These are phyloP conservation scores for Microcebus ravelobensis DNA, from an alignment of 2,113 vertebrate genomes.

Conservation along the genomic window DNA sequence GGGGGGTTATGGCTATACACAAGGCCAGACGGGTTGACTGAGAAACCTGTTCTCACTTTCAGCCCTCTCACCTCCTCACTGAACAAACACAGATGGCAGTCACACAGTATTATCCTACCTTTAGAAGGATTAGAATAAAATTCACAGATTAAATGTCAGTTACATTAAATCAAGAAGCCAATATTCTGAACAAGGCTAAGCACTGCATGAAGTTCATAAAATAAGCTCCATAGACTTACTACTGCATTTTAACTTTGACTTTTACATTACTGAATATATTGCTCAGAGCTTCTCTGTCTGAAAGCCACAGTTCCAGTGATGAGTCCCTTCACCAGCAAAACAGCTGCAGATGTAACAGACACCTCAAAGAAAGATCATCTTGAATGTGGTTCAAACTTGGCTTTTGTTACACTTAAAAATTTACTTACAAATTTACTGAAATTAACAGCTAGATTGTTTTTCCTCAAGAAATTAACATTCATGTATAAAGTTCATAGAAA, in stretches of 20 bases:
- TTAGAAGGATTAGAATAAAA: not conserved
- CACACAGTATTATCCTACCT: not conserved
- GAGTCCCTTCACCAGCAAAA: not conserved
- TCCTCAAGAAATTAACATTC: not conserved
- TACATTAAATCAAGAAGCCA: not conserved
- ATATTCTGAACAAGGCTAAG: slow-evolving; percentile 21
- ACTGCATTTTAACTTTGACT: slow-evolving; percentile 3
- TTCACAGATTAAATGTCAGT: not conserved
- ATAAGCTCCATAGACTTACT: not conserved
- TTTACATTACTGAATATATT: slow-evolving; percentile 40
- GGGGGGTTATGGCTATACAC: not conserved
- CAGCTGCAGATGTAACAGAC: not conserved
- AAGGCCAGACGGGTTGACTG: not conserved
- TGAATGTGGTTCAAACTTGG: not conserved
- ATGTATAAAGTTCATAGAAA: not conserved
- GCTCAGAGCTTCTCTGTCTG: not conserved
- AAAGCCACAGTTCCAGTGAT: not conserved
- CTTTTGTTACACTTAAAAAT: not conserved
- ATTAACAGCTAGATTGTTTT: not conserved
- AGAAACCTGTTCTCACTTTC: not conserved
- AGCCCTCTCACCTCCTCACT: not conserved
- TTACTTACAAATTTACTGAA: not conserved
- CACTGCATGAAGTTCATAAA: not conserved
- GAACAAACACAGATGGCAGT: not conserved
- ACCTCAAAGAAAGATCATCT: not conserved